Evolutionary conservation across 2,797 vertebrate genomes (phyloP).

Genomic region (Lacerta agilis): DNA sequence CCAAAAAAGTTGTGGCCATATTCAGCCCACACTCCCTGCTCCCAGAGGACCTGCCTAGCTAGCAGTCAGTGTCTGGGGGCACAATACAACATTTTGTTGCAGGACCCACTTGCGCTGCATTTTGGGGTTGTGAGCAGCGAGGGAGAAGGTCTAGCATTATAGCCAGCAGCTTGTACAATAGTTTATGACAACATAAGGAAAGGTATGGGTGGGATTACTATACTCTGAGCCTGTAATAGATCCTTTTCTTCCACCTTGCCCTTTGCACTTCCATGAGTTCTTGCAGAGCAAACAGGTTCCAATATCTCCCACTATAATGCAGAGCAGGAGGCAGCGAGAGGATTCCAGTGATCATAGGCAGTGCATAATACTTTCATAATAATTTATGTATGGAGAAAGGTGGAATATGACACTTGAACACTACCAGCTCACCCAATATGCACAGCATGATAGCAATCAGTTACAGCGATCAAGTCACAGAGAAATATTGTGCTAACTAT

Average conservation of each 20-base stretch:
- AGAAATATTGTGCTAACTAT: not conserved
- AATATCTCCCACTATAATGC: not conserved
- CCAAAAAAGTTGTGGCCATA: too few relatives aligned
- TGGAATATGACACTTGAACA: not conserved
- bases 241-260: not conserved
- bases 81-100: not conserved
- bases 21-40: too few relatives aligned
- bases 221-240: not conserved
- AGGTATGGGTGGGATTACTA: not conserved
- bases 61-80: too few relatives aligned
- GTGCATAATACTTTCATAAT: not conserved
- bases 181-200: not conserved
- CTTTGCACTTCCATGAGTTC: not conserved
- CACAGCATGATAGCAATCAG: not conserved
- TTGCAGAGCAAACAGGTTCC: not conserved
- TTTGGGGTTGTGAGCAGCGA: not conserved
- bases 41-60: too few relatives aligned
- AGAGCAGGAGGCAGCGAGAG: not conserved
- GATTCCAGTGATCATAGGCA: not conserved
- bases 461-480: not conserved
- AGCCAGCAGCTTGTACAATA: not conserved
- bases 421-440: not conserved
- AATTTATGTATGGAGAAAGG: not conserved
- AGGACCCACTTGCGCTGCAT: not conserved
- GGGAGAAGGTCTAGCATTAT: not conserved